These are phyloP conservation scores for Silurus meridionalis DNA, from an alignment of 2,113 vertebrate species.

Conservation along the genomic window DNA sequence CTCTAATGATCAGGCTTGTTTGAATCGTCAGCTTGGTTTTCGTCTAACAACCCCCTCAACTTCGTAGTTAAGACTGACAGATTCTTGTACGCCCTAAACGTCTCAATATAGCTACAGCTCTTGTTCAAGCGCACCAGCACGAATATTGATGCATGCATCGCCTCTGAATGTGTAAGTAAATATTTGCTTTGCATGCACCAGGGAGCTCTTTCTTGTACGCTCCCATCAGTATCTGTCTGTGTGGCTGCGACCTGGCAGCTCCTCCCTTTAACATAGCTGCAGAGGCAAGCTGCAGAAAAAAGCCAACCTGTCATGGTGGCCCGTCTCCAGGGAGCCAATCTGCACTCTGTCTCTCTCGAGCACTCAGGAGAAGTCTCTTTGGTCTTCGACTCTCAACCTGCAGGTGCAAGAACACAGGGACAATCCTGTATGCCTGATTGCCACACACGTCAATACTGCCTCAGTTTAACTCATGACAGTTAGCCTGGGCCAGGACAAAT, in stretches of 20 bases:
- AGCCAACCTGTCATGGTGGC: conserved; percentile 35
- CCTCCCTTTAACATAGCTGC: conserved; percentile 12
- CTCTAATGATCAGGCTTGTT: conserved; percentile 14
- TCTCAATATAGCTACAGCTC: conserved; percentile 9
- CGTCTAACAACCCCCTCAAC: neutral
- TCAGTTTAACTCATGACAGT: conserved; percentile 19
- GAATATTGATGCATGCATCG: conserved; percentile 9
- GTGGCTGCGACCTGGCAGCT: conserved; percentile 1
- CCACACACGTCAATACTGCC: neutral
- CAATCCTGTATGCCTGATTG: conserved; percentile 18
- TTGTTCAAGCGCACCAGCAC: conserved; percentile 2
- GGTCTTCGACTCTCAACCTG: neutral
- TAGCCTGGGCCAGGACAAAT: neutral
- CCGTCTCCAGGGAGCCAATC: conserved; percentile 19
- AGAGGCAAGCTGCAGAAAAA: conserved; percentile 30
- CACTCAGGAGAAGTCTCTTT: conserved; percentile 22
- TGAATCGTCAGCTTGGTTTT: neutral
- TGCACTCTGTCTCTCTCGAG: neutral
- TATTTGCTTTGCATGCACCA: conserved; percentile 9
- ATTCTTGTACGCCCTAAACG: neutral
- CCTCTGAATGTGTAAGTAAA: conserved; percentile 7
- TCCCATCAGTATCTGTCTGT: conserved; percentile 39
- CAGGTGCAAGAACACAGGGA: conserved; percentile 8
- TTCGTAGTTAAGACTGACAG: neutral
- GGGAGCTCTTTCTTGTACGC: conserved; percentile 12